A percentile compares a stretch with the other conserved stretches of the same genome.
Conservation (phyloP, 1,140 invertebrate species). For the Chelonus insularis region DNA sequence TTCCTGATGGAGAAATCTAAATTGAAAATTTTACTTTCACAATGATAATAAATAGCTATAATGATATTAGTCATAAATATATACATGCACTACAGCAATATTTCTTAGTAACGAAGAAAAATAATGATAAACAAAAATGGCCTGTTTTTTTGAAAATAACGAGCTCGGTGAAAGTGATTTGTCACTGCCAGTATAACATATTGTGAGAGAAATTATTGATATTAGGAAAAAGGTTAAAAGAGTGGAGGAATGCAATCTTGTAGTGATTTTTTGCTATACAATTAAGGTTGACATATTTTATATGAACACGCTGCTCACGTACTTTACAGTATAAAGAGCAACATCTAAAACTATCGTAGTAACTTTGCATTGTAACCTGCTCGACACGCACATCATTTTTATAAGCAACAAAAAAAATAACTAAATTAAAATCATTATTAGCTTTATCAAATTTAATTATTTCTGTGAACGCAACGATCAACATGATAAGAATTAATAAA, state of each 20-base stretch:
- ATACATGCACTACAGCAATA: too few species aligned
- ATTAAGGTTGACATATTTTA: slow-evolving; percentile 11
- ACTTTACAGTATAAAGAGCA: background rate
- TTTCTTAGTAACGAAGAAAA: too few species aligned
- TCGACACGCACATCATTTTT: slow-evolving; percentile 14
- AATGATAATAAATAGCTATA: too few species aligned
- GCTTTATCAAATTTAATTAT: background rate
- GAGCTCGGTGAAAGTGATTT: background rate
- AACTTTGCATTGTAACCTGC: slow-evolving; percentile 3
- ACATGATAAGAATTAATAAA: background rate
- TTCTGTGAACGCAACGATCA: slow-evolving; percentile 6
- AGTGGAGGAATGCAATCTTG: background rate
- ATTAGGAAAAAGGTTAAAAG: background rate
- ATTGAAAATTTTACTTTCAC: too few species aligned
- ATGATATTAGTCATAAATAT: too few species aligned
- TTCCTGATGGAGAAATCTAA: too few species aligned
- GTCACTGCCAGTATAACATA: background rate
- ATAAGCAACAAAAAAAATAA: background rate
- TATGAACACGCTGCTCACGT: background rate
- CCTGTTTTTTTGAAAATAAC: too few species aligned
- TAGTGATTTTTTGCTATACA: slow-evolving; percentile 2
- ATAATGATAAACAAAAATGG: too few species aligned
- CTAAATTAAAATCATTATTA: background rate
- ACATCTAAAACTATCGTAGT: background rate
- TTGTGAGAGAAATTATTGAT: background rate